Evolutionary conservation across 2,888 invertebrate genomes (phyloP), one percentile per base, ranked within the genome.

Genomic region (Caenorhabditis wallacei): DNA sequence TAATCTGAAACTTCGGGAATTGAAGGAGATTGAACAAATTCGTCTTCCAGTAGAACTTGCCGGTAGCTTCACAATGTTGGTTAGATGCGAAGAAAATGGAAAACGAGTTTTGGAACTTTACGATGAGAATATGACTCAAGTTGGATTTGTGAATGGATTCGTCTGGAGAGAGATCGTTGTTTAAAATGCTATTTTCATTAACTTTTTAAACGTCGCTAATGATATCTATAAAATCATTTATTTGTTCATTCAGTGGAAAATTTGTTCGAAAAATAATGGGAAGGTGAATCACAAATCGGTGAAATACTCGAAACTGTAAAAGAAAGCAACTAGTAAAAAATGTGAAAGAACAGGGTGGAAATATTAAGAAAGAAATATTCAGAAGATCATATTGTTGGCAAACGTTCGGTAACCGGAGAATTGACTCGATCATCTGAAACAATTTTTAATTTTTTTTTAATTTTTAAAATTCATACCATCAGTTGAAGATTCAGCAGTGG

Each of bases 91-190:
- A n/a, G 59, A 57, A 11, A 66, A 70, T 46, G 79, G 70, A 22
- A 75, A 79, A 22, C 59, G 75, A 0, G 18, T 48, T 7, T 48
- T 83, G 11, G 75, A 83, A 18, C 51, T 83, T 26, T 83, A 61
- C 30, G 79, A 83, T 40, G 79, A 79, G 20, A 80, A 83, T 53
- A 72, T 79, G 70, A 74, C 79, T 57, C 79, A 74, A 56, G 61
- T 61, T 30, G 83, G 83, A 48, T 75, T 75, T 40, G 70, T 80
- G 13, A 69, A 69, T 7, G 79, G 75, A 59, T 70, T 83, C 30
- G 64, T 66, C 18, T 82, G 82, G 82, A 53, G 61, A 61, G 78
- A 82, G 30, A 82, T 69, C 30, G 78, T 78, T 22, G 82, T 82
- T 10, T 82, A 54, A 61, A 18, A 22, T 5, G 2, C 2, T 48